These are phyloP conservation scores for Eubasilissa splendida DNA, from an alignment of 2,888 invertebrate species.

Conservation along the genomic window DNA sequence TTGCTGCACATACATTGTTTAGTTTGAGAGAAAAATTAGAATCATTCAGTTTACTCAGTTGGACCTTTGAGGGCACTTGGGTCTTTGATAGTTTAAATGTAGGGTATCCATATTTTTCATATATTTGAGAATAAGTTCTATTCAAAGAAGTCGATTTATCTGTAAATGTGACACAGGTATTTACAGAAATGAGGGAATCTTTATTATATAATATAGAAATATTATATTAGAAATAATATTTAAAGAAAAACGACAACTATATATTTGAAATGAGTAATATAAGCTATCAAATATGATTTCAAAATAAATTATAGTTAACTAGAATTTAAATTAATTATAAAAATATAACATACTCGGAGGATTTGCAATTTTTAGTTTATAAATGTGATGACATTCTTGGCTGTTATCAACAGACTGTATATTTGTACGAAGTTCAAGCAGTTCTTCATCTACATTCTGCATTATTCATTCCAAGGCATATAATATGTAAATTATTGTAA, in stretches of 20 bases:
- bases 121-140: conserved; percentile 47
- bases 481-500: conserved; percentile 16
- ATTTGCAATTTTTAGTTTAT: conserved; percentile 37
- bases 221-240: no score
- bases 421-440: conserved; percentile 2
- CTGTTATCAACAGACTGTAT: conserved; percentile 10
- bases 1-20: conserved; percentile 39
- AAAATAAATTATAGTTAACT: background rate
- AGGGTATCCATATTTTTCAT: conserved; percentile 49
- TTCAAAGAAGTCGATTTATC: conserved; percentile 45
- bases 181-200: background rate
- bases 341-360: conserved; percentile 15
- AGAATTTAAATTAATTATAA: background rate
- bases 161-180: conserved; percentile 30
- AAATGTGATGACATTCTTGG: conserved; percentile 37
- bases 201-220: no score
- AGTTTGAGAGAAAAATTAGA: conserved; percentile 42
- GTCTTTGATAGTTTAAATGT: conserved; percentile 46
- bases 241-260: background rate
- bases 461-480: conserved; percentile 43
- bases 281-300: no score
- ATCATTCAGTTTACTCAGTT: conserved; percentile 42
- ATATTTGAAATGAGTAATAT: background rate
- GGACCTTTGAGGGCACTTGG: conserved; percentile 38
- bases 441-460: conserved; percentile 42